Conservation (phyloP, 2,113 vertebrate species). For the Odontophorus gujanensis region DNA sequence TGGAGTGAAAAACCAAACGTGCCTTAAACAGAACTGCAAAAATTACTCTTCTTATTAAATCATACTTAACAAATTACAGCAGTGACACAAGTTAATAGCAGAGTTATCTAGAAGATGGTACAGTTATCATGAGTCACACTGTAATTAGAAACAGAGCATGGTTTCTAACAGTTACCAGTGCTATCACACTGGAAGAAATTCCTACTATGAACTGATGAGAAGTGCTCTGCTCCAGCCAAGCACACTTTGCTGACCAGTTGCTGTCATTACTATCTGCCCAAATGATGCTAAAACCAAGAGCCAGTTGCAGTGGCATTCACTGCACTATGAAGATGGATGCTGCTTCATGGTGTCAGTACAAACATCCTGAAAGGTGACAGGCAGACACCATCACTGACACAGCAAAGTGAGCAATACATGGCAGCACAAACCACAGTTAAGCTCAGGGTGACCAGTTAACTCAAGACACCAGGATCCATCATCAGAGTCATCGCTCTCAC, state of each 20-base stretch:
- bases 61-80: constrained; percentile 38
- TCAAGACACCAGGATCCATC: neutral
- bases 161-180: constrained; percentile 17
- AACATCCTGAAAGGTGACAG: neutral
- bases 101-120: constrained; percentile 21
- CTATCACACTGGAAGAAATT: neutral
- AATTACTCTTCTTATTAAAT: constrained; percentile 51
- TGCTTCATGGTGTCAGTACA: neutral
- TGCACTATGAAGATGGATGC: neutral
- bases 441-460: neutral
- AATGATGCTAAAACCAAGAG: neutral
- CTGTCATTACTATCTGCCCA: neutral
- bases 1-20: neutral
- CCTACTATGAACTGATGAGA: neutral
- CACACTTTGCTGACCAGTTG: neutral
- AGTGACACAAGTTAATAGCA: constrained; percentile 51
- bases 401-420: neutral
- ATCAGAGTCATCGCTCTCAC: neutral
- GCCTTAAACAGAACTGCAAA: constrained; percentile 32
- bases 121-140: constrained; percentile 48
- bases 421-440: neutral
- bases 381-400: neutral
- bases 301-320: neutral
- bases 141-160: constrained; percentile 6
- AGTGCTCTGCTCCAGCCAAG: neutral